Conservation (phyloP, 2,113 vertebrate species). For the Lamprotornis superbus region DNA sequence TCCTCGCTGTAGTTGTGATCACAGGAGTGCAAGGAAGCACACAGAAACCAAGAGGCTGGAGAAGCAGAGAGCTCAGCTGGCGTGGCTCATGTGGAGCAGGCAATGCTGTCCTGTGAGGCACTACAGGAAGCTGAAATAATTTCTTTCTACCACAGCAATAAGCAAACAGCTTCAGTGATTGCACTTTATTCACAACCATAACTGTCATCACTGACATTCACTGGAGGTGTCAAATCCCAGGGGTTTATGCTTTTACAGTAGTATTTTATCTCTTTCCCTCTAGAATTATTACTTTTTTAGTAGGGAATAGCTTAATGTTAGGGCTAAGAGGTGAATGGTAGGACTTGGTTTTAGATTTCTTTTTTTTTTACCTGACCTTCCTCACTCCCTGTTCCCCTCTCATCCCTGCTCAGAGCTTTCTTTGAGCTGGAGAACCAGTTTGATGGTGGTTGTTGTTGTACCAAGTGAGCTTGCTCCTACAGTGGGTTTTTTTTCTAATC, state of each 20-base stretch:
- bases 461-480: constrained; percentile 2
- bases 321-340: neutral
- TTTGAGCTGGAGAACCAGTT: constrained; percentile 29
- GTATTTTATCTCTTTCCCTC: neutral
- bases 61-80: neutral
- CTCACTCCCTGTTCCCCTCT: neutral
- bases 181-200: neutral
- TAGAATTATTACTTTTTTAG: neutral
- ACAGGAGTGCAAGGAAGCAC: neutral
- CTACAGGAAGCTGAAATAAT: neutral
- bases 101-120: neutral
- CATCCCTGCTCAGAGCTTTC: neutral
- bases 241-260: neutral
- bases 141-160: neutral
- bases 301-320: neutral
- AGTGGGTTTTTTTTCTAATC: constrained; percentile 53
- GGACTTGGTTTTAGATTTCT: neutral
- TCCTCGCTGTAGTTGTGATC: neutral
- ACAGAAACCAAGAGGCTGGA: neutral
- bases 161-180: constrained; percentile 13
- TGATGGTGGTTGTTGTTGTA: neutral
- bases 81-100: neutral
- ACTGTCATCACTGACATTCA: neutral
- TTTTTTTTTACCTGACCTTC: neutral
- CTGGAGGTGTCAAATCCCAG: neutral